A percentile compares a stretch with the other conserved stretches of the same genome.
These are phyloP conservation scores for Rhinella marina DNA, from an alignment of 2,797 vertebrate genomes.

Conservation along the genomic window DNA sequence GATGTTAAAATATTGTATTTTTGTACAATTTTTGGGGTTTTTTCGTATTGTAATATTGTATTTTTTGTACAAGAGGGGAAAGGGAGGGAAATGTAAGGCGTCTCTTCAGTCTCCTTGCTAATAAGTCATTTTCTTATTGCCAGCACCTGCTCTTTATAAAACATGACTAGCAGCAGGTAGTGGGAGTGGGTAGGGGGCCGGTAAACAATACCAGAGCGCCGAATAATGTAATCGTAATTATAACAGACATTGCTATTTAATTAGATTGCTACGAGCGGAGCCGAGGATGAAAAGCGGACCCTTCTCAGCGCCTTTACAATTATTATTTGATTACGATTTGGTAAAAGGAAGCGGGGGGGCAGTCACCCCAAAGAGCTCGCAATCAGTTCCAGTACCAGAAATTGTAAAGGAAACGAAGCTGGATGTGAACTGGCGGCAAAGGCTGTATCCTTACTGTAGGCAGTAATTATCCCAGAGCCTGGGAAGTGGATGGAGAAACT, in stretches of 20 bases:
- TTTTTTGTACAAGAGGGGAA: neutral
- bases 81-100: neutral
- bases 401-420: constrained; percentile 22
- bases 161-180: constrained; percentile 35
- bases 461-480: constrained; percentile 50
- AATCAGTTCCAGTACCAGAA: constrained; percentile 11
- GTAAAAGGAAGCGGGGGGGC: neutral
- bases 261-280: constrained; percentile 22
- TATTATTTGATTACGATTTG: constrained; percentile 2
- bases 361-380: neutral
- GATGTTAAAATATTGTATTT: neutral
- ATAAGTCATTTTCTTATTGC: constrained; percentile 25
- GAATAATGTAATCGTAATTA: constrained; percentile 25
- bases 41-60: neutral
- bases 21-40: too few species aligned
- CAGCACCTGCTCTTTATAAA: constrained; percentile 38
- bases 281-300: neutral
- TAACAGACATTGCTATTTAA: constrained; percentile 36
- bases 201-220: constrained; percentile 17
- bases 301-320: neutral
- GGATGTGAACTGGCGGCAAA: constrained; percentile 16
- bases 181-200: constrained; percentile 4
- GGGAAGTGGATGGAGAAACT: constrained; percentile 46
- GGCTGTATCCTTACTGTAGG: constrained; percentile 27
- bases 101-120: neutral